Conservation (phyloP, 2,113 vertebrate genomes). For the Dromas ardeola region DNA sequence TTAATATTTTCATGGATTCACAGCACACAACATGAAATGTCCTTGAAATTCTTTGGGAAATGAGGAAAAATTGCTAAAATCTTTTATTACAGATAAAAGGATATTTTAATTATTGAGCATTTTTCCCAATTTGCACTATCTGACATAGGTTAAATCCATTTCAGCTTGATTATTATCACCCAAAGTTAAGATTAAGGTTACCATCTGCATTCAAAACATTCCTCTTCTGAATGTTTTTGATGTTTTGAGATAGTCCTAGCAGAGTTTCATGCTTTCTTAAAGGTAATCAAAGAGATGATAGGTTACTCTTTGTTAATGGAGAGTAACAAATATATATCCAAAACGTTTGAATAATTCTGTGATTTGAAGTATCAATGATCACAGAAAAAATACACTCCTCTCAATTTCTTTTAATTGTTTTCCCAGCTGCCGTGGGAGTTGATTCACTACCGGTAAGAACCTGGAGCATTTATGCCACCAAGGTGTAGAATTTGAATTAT, state of each 20-base stretch:
- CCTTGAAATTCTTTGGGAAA: background rate
- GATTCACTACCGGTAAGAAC: background rate
- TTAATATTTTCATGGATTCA: background rate
- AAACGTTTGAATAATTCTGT: background rate
- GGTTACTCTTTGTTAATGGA: background rate
- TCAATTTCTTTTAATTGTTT: background rate
- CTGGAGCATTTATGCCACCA: background rate
- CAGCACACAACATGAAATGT: background rate
- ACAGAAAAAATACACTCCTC: background rate
- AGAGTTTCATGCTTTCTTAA: background rate
- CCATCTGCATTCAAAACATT: background rate
- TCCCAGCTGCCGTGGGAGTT: background rate
- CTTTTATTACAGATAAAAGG: background rate
- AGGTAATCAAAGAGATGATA: background rate
- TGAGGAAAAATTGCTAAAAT: background rate
- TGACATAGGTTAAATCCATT: background rate
- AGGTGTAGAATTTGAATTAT: background rate
- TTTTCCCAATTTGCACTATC: background rate
- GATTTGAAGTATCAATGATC: background rate
- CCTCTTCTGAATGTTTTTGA: background rate
- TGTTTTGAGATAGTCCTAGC: background rate
- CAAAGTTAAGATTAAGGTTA: background rate
- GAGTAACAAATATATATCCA: background rate
- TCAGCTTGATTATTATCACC: background rate
- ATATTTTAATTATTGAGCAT: background rate